These are phyloP conservation scores for Cheirogaleus major DNA, from an alignment of 2,797 vertebrate genomes.

Conservation along the genomic window DNA sequence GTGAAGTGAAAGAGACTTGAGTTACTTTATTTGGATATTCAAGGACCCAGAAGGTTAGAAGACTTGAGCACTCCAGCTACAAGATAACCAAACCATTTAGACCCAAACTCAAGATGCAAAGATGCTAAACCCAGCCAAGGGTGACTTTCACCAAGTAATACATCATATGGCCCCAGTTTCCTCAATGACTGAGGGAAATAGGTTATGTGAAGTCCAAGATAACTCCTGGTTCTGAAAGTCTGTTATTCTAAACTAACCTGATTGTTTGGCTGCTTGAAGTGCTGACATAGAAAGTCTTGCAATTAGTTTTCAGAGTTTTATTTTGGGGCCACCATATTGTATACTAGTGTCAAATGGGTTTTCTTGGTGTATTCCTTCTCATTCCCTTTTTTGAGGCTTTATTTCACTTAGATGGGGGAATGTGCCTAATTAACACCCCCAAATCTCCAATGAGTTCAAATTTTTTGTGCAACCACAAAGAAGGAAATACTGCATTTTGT, in stretches of 20 bases:
- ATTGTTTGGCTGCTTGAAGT: not conserved
- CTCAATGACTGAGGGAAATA: not conserved
- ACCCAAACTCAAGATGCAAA: not conserved
- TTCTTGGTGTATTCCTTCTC: slow-evolving; percentile 10
- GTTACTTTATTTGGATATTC: not conserved
- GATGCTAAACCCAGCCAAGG: not conserved
- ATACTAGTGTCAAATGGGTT: not conserved
- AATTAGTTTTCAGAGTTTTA: not conserved
- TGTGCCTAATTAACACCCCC: not conserved
- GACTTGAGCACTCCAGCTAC: not conserved
- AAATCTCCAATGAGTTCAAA: not conserved
- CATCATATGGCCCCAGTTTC: not conserved
- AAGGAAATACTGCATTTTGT: not conserved
- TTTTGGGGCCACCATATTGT: not conserved
- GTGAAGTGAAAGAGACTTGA: not conserved
- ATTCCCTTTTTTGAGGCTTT: not conserved
- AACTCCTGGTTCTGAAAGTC: not conserved
- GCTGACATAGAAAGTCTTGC: not conserved
- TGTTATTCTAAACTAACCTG: not conserved
- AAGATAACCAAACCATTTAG: not conserved
- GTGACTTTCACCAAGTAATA: not conserved
- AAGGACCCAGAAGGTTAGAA: not conserved
- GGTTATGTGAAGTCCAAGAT: not conserved
- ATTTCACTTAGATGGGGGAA: not conserved
- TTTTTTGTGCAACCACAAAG: not conserved